Percentiles rank a stretch among this genome's conserved stretches.
Conservation (phyloP, 2,797 vertebrate species). For the Hyperoplus lanceolatus region DNA sequence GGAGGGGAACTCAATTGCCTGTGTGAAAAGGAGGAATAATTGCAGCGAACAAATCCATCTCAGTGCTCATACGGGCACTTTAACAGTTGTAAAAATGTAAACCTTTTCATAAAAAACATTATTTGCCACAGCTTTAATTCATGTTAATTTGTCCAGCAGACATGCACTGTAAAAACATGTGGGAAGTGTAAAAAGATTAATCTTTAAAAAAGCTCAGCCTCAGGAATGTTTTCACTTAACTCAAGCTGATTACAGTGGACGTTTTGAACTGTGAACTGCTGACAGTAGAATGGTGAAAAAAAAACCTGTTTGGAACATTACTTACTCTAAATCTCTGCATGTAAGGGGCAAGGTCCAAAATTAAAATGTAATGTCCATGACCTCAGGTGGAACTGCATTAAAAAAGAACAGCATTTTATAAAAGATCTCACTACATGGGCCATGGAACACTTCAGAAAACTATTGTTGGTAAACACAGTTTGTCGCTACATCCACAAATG, state of each 20-base stretch:
- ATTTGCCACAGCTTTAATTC: conserved; percentile 22
- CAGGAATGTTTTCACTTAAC: conserved; percentile 11
- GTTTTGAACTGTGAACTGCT: background rate
- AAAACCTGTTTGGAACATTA: too few species aligned
- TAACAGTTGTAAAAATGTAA: background rate
- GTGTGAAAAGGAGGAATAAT: background rate
- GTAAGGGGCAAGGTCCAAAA: too few species aligned
- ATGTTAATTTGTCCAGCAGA: conserved; percentile 19
- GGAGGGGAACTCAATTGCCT: background rate
- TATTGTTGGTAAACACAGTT: too few species aligned
- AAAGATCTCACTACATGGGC: too few species aligned
- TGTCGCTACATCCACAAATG: too few species aligned
- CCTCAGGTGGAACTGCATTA: too few species aligned
- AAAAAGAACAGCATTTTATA: too few species aligned
- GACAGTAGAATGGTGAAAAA: too few species aligned
- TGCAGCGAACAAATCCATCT: background rate
- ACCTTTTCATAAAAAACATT: background rate
- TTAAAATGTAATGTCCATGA: too few species aligned
- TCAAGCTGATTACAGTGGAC: conserved; percentile 27
- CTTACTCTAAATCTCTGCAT: too few species aligned
- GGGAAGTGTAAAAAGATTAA: background rate
- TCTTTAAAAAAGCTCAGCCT: conserved; percentile 12
- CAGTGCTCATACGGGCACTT: background rate
- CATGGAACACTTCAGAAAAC: too few species aligned
- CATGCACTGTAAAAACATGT: conserved; percentile 11